Conservation (phyloP, 2,888 invertebrate species). For the Zonitis immaculata region DNA sequence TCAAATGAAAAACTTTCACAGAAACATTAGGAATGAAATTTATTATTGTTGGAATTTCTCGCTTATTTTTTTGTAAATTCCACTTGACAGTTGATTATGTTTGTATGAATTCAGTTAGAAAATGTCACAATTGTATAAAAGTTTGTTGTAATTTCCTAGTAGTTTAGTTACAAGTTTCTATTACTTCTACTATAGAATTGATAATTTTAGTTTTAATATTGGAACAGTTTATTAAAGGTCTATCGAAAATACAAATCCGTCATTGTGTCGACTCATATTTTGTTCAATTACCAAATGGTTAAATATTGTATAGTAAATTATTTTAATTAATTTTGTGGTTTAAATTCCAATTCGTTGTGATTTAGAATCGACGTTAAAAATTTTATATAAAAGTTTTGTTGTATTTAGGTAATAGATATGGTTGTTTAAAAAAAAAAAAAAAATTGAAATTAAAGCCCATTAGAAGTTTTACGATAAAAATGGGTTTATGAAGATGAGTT, state of each 20-base stretch:
- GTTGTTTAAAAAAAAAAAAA: conserved; percentile 19
- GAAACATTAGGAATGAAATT: neutral
- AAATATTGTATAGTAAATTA: neutral
- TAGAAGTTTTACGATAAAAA: conserved; percentile 24
- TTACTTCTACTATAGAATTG: neutral
- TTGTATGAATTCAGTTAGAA: neutral
- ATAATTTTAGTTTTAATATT: neutral
- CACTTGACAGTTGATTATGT: neutral
- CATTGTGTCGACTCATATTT: neutral
- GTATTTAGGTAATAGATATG: conserved; percentile 5
- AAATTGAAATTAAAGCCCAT: conserved; percentile 22
- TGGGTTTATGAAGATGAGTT: conserved; percentile 27
- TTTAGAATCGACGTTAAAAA: neutral
- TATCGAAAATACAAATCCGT: neutral
- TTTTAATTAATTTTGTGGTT: neutral
- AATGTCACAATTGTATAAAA: neutral
- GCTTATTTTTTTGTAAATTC: neutral
- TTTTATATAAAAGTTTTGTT: neutral
- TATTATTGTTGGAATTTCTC: neutral
- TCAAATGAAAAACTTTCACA: neutral
- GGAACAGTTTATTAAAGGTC: neutral
- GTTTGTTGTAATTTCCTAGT: neutral
- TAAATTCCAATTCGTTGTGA: neutral
- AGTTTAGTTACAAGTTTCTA: neutral
- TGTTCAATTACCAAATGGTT: no score